Conservation (phyloP, 2,113 vertebrate species). For the Myotis lucifugus region DNA sequence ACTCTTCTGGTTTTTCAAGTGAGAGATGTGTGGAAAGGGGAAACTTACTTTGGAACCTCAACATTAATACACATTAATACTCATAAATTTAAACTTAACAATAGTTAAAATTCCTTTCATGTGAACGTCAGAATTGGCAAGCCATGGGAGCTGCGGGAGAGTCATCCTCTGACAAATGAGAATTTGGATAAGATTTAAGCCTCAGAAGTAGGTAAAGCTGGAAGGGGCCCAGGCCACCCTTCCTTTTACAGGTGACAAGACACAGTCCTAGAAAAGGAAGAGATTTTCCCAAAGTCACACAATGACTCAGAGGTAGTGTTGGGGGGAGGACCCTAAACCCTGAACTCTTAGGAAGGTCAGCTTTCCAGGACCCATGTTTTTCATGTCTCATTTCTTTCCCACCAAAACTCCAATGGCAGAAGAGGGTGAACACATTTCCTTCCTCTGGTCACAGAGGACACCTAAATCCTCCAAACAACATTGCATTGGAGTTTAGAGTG, state of each 20-base stretch:
- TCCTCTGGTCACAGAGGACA: neutral
- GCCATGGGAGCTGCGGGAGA: neutral
- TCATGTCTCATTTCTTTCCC: neutral
- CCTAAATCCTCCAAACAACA: neutral
- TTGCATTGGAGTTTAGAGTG: neutral
- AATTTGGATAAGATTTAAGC: neutral
- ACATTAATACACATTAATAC: neutral
- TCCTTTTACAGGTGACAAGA: neutral
- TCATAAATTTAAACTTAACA: neutral
- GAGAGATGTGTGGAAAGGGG: neutral
- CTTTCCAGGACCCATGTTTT: neutral
- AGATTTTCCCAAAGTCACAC: neutral
- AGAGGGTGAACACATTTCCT: neutral
- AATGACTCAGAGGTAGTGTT: neutral
- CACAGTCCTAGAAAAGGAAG: neutral
- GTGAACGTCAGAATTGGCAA: neutral
- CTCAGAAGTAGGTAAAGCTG: neutral
- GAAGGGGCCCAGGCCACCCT: neutral
- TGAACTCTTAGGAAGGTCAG: neutral
- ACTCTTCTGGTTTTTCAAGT: neutral
- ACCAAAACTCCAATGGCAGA: no score
- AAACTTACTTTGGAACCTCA: neutral
- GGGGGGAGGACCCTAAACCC: neutral
- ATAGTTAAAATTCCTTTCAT: neutral
- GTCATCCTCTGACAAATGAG: neutral